phyloP scores from a whole-genome alignment of 1,140 invertebrate species.

The Ganaspis sp. region DNA sequence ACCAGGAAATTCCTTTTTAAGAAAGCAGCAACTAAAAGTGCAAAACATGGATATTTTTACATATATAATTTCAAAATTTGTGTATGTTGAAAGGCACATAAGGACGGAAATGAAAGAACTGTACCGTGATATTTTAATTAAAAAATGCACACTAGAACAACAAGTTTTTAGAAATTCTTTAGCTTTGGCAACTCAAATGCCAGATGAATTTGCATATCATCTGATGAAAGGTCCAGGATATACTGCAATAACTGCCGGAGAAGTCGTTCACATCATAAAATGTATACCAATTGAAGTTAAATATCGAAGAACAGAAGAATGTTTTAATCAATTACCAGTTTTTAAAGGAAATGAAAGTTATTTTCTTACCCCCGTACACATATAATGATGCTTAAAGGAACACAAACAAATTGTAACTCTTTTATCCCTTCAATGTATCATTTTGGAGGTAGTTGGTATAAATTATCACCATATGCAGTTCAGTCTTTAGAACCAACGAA shows the following conservation, averaged over 20 bases:
- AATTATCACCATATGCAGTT: no score
- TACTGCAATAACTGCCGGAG: no score
- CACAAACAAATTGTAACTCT: no score
- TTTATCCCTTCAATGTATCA: no score
- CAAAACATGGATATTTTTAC: no score
- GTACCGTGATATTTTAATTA: conserved; percentile 29
- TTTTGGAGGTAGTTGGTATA: no score
- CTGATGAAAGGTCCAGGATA: conserved; percentile 41
- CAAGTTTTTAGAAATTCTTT: no score
- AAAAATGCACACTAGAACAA: conserved; percentile 32
- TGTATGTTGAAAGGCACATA: conserved; percentile 51
- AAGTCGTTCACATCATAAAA: no score
- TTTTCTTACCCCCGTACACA: conserved; percentile 26
- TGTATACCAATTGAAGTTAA: conserved; percentile 28
- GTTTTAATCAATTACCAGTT: conserved; percentile 47
- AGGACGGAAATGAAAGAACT: no score
- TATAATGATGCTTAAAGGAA: conserved; percentile 30
- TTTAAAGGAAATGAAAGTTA: background rate
- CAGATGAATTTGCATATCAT: no score
- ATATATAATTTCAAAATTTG: conserved; percentile 48
- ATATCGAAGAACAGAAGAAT: conserved; percentile 28
- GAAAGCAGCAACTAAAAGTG: background rate
- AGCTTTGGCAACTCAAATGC: no score
- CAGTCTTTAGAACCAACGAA: conserved; percentile 36
- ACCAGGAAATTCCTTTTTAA: conserved; percentile 10